Evolutionary conservation across 1,140 invertebrate species (phyloP), one percentile per base, ranked within the genome.

Genomic region (Drosophila subpulchrella): DNA sequence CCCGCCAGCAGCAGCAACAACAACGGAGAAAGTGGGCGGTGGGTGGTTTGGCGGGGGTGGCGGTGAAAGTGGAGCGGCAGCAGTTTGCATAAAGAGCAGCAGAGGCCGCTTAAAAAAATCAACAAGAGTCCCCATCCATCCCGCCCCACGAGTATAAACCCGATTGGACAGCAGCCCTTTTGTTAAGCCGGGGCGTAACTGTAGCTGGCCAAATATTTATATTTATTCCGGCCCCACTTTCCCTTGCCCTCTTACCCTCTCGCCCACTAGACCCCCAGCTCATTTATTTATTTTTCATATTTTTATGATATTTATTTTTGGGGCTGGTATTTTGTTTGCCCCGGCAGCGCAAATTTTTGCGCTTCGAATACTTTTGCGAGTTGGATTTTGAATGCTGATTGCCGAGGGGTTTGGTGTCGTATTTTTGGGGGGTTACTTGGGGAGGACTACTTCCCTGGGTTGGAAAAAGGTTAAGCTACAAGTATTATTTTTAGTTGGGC

Each of bases 161-260:
- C 63, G 56, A 60, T 80, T 67, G 68, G 75, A 30, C 68, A 47
- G 42, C 65, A 80, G 81, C 66, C 75, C 79, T 75, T 82, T 82
- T 82, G 82, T 86, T 86, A 76, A 78, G 62, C 61, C 58, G 56
- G 36, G 53, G 44, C 77, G 79, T 79, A 88, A 88, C 82, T 76
- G 84, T 83, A 88, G 79, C 75, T 79, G 79, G 61, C 84, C 83
- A 86, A 86, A 86, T 86, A 86, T 86, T 86, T 88, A 79, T 86
- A 78, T 68, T 76, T 76, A 66, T 76, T 67, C 71, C 47, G 39
- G 7, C 32, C 8, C 7, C 32, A 2, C n/a, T 30, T n/a, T 13
- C 46, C 42, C 20, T 44, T 8, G 11, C 20, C 44, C 30, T 10
- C n/a, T n/a, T n/a, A n/a, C n/a, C n/a, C n/a, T 13, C 30, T 20